Evolutionary conservation across 2,797 vertebrate species (phyloP), one percentile per base, ranked within the genome.

Genomic region (Ctenosaura bakeri): DNA sequence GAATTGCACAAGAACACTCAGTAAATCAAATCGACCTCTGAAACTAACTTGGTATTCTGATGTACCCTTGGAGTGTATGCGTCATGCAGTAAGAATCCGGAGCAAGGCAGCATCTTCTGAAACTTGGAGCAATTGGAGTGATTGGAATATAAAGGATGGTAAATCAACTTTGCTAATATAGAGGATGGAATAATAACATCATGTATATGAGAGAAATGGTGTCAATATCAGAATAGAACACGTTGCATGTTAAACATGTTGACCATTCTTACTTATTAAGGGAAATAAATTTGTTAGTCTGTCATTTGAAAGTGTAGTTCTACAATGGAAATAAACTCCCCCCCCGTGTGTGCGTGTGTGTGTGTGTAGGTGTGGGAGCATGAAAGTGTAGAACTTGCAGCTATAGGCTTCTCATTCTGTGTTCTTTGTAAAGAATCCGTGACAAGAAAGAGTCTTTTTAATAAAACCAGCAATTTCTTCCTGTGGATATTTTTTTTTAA

Each of bases 41-140:
- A 91, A 50, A 0, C 97, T 97, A 97, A 88, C 46, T 1, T 98
- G 97, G 97, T 6, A 92, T 78, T 97, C 97, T 0, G 74, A 96
- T 2, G 71, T 97, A 22, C 97, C 97, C 69, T 93, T 98, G 93
- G 95, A 98, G 74, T 98, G 98, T 62, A 92, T 88, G 0, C 87
- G 94, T 16, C 97, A 97, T 24, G 96, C 93, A 0, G 92, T 97
- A 74, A 97, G 97, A 89, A 95, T 98, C 20, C 96, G 96, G 85
- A 94, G 94, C 66, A 66, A 50, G 35, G 88, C 91, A 29, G 76
- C 90, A 0, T 0, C 3, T 12, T 91, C 80, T 42, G 66, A 89
- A 79, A 2, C 46, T 12, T 97, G 97, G 97, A 96, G 97, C 91
- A 5, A 6, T 4, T 98, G 97, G 97, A 97, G 92, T 89, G 50